Evolutionary conservation across 2,888 invertebrate species (phyloP).

Genomic region (Drosophila algonquin): DNA sequence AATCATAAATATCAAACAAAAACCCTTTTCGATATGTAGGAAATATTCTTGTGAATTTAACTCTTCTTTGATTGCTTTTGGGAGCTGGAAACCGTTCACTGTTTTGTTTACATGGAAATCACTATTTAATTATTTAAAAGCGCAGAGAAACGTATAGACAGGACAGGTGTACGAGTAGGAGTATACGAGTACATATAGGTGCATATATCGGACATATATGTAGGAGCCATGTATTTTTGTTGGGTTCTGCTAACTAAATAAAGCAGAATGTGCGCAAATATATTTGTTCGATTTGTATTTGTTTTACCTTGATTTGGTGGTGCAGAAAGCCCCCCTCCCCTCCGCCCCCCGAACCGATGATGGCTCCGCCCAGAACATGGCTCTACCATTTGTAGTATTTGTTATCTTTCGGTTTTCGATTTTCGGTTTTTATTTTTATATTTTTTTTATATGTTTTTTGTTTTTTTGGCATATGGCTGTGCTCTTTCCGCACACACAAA

Average conservation of each 20-base stretch:
- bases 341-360: neutral
- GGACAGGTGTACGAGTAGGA: constrained; percentile 6
- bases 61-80: constrained; percentile 15
- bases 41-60: neutral
- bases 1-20: neutral
- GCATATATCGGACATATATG: constrained; percentile 4
- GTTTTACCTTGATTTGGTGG: constrained; percentile 76
- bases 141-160: constrained; percentile 14
- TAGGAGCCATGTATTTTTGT: constrained; percentile 26
- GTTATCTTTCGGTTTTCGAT: constrained; percentile 17
- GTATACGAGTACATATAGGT: neutral
- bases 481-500: constrained; percentile 52
- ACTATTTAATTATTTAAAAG: constrained; percentile 72
- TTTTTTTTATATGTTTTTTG: neutral
- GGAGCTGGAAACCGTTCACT: constrained; percentile 6
- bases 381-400: constrained; percentile 37
- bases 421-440: constrained; percentile 5
- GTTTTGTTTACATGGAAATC: constrained; percentile 71
- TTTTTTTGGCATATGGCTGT: constrained; percentile 49
- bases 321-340: constrained; percentile 17
- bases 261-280: constrained; percentile 62
- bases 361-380: constrained; percentile 76
- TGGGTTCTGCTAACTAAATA: constrained; percentile 38
- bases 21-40: neutral
- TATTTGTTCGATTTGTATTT: constrained; percentile 78